Percentiles rank a stretch among this genome's conserved stretches.
phyloP scores from a whole-genome alignment of 1,140 invertebrate species.

The Drosophila kurseongensis region DNA sequence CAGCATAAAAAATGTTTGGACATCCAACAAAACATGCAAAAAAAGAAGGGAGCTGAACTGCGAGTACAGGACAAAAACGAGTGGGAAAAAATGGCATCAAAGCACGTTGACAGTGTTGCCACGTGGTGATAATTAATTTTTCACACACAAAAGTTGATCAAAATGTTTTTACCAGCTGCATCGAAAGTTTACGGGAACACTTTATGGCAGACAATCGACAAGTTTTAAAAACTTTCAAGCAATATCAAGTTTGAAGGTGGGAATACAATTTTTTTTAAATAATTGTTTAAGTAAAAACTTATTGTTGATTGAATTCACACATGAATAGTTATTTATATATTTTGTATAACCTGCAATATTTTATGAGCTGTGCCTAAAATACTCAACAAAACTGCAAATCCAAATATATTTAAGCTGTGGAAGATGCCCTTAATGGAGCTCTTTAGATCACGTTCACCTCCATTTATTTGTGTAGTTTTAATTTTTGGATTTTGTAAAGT shows the following conservation, averaged over 20 bases:
- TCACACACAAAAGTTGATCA: conserved; percentile 52
- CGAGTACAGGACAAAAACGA: conserved; percentile 39
- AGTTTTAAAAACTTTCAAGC: background rate
- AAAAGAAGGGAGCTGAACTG: conserved; percentile 45
- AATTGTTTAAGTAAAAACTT: no score
- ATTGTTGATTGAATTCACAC: no score
- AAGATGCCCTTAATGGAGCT: no score
- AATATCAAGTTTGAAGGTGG: background rate
- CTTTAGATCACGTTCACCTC: no score
- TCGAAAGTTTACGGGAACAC: background rate
- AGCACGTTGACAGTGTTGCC: conserved; percentile 70
- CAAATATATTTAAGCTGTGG: no score
- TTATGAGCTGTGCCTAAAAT: no score
- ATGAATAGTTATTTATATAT: no score
- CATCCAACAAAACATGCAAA: conserved; percentile 57
- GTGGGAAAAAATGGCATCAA: conserved; percentile 56
- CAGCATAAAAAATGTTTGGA: conserved; percentile 71
- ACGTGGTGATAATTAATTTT: conserved; percentile 72
- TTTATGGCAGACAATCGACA: background rate
- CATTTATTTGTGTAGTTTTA: no score
- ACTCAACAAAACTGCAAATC: no score
- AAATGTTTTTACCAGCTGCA: conserved; percentile 11
- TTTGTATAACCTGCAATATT: no score
- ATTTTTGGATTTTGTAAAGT: no score
- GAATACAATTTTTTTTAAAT: background rate